These are phyloP conservation scores for Etheostoma perlongum DNA, from an alignment of 2,797 vertebrate species.

Conservation along the genomic window DNA sequence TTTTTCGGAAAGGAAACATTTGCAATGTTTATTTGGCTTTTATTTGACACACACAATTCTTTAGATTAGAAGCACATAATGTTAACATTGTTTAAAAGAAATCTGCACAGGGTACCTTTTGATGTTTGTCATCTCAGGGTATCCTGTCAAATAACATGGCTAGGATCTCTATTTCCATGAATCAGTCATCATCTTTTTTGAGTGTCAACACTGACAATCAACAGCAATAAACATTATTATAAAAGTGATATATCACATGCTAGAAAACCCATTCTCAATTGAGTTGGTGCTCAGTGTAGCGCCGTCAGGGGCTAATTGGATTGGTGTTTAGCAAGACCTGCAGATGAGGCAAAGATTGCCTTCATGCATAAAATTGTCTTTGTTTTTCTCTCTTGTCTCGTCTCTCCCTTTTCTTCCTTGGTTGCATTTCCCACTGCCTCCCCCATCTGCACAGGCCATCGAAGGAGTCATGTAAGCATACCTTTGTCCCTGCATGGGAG, in stretches of 20 bases:
- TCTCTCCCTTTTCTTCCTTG: constrained; percentile 72
- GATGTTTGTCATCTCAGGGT: background rate
- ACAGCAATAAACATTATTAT: constrained; percentile 69
- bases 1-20: background rate
- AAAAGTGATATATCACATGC: constrained; percentile 80
- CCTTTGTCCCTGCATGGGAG: constrained; percentile 86
- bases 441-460: constrained; percentile 75
- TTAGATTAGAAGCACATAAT: background rate
- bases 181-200: constrained; percentile 42
- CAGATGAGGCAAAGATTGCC: constrained; percentile 82
- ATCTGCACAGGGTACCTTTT: background rate
- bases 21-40: background rate
- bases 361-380: constrained; percentile 85
- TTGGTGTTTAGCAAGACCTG: constrained; percentile 88
- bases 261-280: constrained; percentile 77
- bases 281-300: constrained; percentile 74
- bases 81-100: constrained; percentile 2
- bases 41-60: background rate
- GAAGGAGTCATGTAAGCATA: constrained; percentile 84
- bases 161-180: constrained; percentile 13
- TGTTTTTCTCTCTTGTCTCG: constrained; percentile 79
- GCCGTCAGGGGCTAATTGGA: constrained; percentile 87
- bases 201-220: constrained; percentile 58
- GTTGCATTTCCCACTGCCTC: constrained; percentile 74
- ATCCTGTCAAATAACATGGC: background rate